Conservation (phyloP, 2,797 vertebrate genomes). For the Poeciliopsis paucimaculata region DNA sequence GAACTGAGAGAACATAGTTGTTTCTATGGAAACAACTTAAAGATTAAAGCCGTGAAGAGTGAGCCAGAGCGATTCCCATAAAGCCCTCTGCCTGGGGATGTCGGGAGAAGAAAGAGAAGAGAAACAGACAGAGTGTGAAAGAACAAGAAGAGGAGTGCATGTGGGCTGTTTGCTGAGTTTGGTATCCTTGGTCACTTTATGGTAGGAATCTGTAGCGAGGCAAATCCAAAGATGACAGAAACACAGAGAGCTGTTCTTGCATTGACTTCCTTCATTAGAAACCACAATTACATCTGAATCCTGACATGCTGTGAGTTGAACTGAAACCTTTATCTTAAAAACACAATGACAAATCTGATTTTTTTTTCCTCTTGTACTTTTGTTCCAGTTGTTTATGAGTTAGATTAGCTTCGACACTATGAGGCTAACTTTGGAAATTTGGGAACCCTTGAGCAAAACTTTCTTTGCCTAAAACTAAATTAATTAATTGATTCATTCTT, state of each 20-base stretch:
- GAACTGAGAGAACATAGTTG: conserved; percentile 67
- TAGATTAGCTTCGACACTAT: background rate
- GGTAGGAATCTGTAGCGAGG: conserved; percentile 11
- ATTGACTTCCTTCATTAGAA: background rate
- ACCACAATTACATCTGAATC: background rate
- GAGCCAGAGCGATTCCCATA: conserved; percentile 77
- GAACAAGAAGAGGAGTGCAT: conserved; percentile 23
- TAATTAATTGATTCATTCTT: background rate
- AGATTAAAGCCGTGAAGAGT: conserved; percentile 81
- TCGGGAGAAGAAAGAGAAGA: conserved; percentile 55
- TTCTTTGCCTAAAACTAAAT: background rate
- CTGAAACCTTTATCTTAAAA: background rate
- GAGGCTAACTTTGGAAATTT: background rate
- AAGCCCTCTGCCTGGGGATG: conserved; percentile 74
- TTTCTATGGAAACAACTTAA: conserved; percentile 87
- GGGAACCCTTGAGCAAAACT: background rate
- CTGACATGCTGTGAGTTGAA: background rate
- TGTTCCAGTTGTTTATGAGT: background rate
- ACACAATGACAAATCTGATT: background rate
- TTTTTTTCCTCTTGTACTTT: background rate
- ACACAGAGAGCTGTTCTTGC: background rate
- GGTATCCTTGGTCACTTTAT: conserved; percentile 8
- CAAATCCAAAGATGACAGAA: background rate
- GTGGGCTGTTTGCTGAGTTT: conserved; percentile 5
- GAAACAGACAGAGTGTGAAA: conserved; percentile 43